Evolutionary conservation across 2,113 vertebrate genomes (phyloP).

Genomic region (Syngnathus floridae): DNA sequence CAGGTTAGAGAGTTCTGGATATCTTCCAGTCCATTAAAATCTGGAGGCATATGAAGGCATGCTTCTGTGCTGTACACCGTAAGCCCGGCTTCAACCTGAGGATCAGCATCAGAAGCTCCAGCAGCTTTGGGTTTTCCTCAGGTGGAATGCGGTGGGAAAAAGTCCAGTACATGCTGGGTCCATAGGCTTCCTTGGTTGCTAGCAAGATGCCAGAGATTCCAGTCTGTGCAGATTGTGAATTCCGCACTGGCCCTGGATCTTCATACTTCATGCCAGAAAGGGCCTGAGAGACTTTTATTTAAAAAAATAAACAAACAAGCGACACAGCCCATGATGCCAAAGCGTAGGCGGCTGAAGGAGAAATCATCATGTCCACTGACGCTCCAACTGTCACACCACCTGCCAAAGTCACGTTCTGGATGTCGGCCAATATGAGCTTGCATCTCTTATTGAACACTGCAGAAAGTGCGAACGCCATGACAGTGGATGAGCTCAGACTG

Average conservation of each 20-base stretch:
- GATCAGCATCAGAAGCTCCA: conserved; percentile 46
- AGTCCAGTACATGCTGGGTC: conserved; percentile 55
- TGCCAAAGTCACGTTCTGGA: conserved; percentile 79
- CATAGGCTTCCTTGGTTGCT: conserved; percentile 52
- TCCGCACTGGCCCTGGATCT: conserved; percentile 75
- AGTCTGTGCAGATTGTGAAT: conserved; percentile 81
- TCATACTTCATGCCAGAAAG: conserved; percentile 52
- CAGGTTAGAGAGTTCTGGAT: background rate
- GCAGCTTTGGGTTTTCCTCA: conserved; percentile 33
- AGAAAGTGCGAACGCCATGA: conserved; percentile 69
- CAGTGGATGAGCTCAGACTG: conserved; percentile 64
- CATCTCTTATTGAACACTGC: conserved; percentile 69
- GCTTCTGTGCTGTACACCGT: conserved; percentile 24
- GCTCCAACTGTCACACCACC: conserved; percentile 74
- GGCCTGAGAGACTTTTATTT: conserved; percentile 77
- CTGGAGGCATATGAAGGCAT: conserved; percentile 67
- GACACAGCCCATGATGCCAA: conserved; percentile 66
- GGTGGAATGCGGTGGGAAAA: conserved; percentile 44
- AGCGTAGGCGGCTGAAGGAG: conserved; percentile 60
- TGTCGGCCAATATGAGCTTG: conserved; percentile 71
- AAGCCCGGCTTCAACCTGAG: conserved; percentile 56
- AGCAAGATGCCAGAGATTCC: conserved; percentile 65
- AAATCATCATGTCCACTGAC: conserved; percentile 67
- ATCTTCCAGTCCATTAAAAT: conserved; percentile 22
- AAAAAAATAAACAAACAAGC: conserved; percentile 67